These are phyloP conservation scores for Phlogophora meticulosa DNA, from an alignment of 2,888 invertebrate genomes.

Conservation along the genomic window DNA sequence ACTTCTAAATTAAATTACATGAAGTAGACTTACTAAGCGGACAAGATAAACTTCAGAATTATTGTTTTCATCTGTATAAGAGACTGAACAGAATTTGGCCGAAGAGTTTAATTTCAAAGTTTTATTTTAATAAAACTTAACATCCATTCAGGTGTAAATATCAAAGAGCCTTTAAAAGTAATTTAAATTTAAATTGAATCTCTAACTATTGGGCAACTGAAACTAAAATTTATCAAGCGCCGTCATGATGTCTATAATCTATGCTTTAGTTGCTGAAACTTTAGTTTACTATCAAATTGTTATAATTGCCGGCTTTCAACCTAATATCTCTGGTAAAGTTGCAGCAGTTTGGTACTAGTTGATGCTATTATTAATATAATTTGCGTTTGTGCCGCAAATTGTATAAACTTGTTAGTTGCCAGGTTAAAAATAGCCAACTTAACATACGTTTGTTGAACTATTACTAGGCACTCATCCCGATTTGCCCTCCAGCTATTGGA, in stretches of 20 bases:
- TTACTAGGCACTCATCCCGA: conserved; percentile 1
- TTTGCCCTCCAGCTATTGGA: conserved; percentile 17
- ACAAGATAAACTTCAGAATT: conserved; percentile 19
- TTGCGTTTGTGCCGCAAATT: conserved; percentile 17
- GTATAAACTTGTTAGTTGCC: neutral
- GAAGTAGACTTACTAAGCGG: neutral
- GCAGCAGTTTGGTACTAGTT: conserved; percentile 77
- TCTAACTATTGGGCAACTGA: conserved; percentile 63
- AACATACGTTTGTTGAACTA: neutral
- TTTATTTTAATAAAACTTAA: conserved; percentile 36
- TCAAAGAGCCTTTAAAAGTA: conserved; percentile 65
- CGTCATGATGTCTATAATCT: conserved; percentile 75
- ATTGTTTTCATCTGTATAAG: conserved; percentile 17
- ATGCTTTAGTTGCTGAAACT: conserved; percentile 74
- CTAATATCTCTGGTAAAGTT: conserved; percentile 80
- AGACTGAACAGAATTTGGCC: conserved; percentile 21
- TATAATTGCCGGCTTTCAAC: conserved; percentile 80
- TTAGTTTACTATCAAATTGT: conserved; percentile 80
- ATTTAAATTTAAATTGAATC: conserved; percentile 73
- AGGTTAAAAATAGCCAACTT: too few relatives aligned
- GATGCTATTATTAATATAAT: conserved; percentile 45
- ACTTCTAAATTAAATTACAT: conserved; percentile 3
- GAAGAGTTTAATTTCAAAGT: conserved; percentile 35
- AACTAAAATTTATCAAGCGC: conserved; percentile 72
- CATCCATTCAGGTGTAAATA: conserved; percentile 58